These are phyloP conservation scores for Amorpha juglandis DNA, from an alignment of 2,888 invertebrate genomes.

Conservation along the genomic window DNA sequence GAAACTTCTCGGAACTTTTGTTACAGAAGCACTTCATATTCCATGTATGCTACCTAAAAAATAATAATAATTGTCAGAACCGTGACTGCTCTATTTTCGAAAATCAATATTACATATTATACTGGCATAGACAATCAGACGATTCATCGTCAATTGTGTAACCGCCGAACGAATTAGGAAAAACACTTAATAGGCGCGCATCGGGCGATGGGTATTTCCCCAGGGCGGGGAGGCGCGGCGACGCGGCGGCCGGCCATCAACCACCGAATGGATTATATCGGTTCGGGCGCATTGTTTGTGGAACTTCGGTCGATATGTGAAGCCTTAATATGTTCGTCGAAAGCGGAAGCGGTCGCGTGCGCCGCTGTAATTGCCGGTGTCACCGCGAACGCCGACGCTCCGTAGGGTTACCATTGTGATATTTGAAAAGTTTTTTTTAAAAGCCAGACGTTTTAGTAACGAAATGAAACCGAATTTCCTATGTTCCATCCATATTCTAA, in stretches of 20 bases:
- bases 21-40: no score
- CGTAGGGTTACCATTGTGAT: not conserved
- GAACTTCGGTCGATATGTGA: slow-evolving; percentile 36
- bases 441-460: not conserved
- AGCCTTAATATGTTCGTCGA: slow-evolving; percentile 58
- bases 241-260: slow-evolving; percentile 28
- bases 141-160: slow-evolving; percentile 1
- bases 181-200: slow-evolving; percentile 1
- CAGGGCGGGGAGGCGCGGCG: slow-evolving; percentile 30
- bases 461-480: no score
- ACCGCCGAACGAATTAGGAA: slow-evolving; percentile 14
- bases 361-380: slow-evolving; percentile 69
- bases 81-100: not conserved
- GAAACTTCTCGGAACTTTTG: no score
- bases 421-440: not conserved
- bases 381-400: slow-evolving; percentile 54
- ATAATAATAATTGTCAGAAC: not conserved
- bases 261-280: slow-evolving; percentile 18
- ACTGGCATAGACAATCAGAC: not conserved
- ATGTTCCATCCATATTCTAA: no score
- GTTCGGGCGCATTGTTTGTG: slow-evolving; percentile 15
- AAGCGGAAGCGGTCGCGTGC: slow-evolving; percentile 79
- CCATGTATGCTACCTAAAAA: no score
- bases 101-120: not conserved
- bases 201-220: slow-evolving; percentile 35